These are phyloP conservation scores for Drosophila bipectinata DNA, from an alignment of 1,140 invertebrate genomes.

Conservation along the genomic window DNA sequence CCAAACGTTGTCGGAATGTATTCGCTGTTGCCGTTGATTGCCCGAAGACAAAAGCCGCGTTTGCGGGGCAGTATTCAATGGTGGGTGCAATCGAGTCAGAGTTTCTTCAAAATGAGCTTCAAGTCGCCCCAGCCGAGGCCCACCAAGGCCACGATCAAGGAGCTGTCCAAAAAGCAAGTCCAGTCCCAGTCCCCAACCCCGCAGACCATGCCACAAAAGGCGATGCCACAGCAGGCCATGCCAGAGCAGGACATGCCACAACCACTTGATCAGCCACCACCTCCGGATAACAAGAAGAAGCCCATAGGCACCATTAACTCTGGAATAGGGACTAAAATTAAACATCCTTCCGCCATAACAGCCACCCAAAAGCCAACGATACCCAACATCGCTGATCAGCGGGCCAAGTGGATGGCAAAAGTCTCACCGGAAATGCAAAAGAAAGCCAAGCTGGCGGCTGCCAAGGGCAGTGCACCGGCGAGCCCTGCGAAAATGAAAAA, in stretches of 20 bases:
- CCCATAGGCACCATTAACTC: not conserved
- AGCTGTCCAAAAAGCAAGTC: slow-evolving; percentile 1
- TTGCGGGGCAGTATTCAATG: slow-evolving; percentile 3
- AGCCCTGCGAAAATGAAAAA: not conserved
- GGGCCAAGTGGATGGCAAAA: slow-evolving; percentile 68
- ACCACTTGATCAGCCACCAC: not conserved
- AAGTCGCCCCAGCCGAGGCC: slow-evolving; percentile 16
- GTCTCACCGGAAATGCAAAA: slow-evolving; percentile 48
- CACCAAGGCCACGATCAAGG: slow-evolving; percentile 8
- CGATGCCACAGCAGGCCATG: not conserved
- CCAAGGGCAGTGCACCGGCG: not conserved
- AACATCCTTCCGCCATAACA: not conserved
- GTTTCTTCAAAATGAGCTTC: slow-evolving; percentile 57
- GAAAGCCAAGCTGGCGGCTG: slow-evolving; percentile 6
- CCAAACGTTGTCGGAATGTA: slow-evolving; percentile 28
- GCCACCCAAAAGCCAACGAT: not conserved
- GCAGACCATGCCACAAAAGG: not conserved
- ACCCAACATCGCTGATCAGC: slow-evolving; percentile 49
- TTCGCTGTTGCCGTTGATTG: slow-evolving; percentile 22
- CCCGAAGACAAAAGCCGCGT: slow-evolving; percentile 5
- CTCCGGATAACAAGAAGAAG: not conserved
- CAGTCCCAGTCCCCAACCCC: slow-evolving; percentile 1
- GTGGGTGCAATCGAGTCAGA: slow-evolving; percentile 20
- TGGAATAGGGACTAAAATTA: not conserved
- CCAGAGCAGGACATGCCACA: not conserved